Evolutionary conservation across 2,888 invertebrate species (phyloP), one percentile per base, ranked within the genome.

Genomic region (Lithophane ornitopus): DNA sequence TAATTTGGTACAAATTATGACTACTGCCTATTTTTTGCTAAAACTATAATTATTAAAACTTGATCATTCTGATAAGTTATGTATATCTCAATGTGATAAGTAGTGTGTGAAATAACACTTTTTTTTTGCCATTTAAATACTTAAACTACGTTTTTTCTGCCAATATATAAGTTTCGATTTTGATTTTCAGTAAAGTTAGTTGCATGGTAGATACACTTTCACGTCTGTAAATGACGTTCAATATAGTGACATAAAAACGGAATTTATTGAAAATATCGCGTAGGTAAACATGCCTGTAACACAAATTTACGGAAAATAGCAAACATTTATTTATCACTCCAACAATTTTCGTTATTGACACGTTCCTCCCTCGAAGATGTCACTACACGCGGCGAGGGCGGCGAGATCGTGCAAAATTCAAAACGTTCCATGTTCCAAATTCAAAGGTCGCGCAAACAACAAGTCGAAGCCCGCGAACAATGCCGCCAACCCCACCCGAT

Each of bases 401-500:
- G 77, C 70, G 84, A 84, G 78, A 79, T 88, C 79, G 86, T 89
- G 85, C 85, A 78, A 89, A 89, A 90, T 92, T 91, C 88, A 90
- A 92, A 91, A 88, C 85, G 86, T 89, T 90, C 87, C 82, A 83
- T 85, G 88, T 90, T 91, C 88, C 81, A 88, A 91, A 91, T 92
- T 92, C 87, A 85, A 92, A 91, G 88, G 88, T 89, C 89, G 90
- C 87, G 87, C 88, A 90, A 91, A 91, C 92, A 91, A 90, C 89
- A 89, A 90, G 89, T 85, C 87, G 84, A 87, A 90, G 72, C 87
- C 84, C 88, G 90, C 85, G 90, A 92, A 92, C 90, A 91, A 92
- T 92, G 90, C 89, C 80, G 80, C 88, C 90, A 90, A 89, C 90
- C 91, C 90, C 85, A 85, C 85, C 87, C 82, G 61, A 86, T 81